Conservation (phyloP, 1,140 invertebrate species). For the Solenopsis fugax region DNA sequence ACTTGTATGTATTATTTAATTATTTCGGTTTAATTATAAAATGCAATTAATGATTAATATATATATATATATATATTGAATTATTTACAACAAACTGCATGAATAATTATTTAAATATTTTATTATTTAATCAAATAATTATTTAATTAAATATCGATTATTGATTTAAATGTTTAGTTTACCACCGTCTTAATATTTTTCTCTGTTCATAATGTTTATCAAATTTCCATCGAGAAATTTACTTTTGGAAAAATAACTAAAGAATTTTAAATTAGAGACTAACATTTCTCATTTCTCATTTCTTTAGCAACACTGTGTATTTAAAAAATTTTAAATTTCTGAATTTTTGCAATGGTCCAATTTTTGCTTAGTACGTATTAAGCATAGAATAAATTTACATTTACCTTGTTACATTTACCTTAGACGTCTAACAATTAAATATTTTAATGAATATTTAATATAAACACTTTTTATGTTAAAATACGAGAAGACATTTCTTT, state of each 20-base stretch:
- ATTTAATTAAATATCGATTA: neutral
- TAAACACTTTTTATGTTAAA: slow-evolving; percentile 12
- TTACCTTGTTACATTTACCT: no score
- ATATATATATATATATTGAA: no score
- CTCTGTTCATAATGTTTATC: neutral
- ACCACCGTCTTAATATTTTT: neutral
- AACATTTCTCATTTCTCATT: no score
- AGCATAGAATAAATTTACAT: no score
- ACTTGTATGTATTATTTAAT: slow-evolving; percentile 4
- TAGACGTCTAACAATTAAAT: neutral
- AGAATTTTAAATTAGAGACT: neutral
- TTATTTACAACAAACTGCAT: neutral
- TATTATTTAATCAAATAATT: slow-evolving; percentile 8
- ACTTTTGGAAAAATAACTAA: neutral
- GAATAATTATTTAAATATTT: slow-evolving; percentile 13
- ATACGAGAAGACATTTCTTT: neutral
- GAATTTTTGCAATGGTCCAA: no score
- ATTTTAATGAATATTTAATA: neutral
- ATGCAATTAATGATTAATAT: neutral
- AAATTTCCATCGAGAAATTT: neutral
- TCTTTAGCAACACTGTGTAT: no score
- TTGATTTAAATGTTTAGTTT: slow-evolving; percentile 11
- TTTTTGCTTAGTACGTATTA: no score
- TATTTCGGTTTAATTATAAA: slow-evolving; percentile 14
- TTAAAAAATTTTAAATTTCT: no score